These are phyloP conservation scores for Drosophila diplacantha DNA, from an alignment of 2,888 invertebrate species.

Conservation along the genomic window DNA sequence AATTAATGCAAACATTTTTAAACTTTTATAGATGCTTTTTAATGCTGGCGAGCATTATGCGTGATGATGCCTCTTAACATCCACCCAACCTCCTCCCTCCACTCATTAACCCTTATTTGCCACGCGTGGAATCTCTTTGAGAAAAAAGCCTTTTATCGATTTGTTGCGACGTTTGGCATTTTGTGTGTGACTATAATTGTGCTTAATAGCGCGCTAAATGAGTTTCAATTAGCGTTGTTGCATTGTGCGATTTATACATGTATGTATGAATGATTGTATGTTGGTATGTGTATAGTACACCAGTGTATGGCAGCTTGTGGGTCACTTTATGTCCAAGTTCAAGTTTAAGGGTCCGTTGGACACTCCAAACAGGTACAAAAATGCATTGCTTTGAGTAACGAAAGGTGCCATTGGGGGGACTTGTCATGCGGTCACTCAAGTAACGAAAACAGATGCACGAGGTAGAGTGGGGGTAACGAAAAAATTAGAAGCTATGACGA, in stretches of 20 bases:
- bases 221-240: constrained; percentile 62
- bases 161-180: constrained; percentile 51
- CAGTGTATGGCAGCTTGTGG: constrained; percentile 19
- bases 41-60: constrained; percentile 48
- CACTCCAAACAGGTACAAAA: constrained; percentile 36
- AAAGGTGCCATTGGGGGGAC: constrained; percentile 1
- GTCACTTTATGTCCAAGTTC: constrained; percentile 43
- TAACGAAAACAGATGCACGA: constrained; percentile 7
- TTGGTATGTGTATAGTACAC: constrained; percentile 11
- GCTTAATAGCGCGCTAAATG: constrained; percentile 70
- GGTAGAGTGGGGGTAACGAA: constrained; percentile 6
- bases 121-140: constrained; percentile 2
- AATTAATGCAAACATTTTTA: constrained; percentile 60
- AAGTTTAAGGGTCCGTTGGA: constrained; percentile 45
- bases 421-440: constrained; percentile 2
- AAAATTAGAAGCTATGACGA: constrained; percentile 44
- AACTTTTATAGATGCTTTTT: constrained; percentile 57
- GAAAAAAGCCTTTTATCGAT: constrained; percentile 47
- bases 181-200: constrained; percentile 57
- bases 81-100: background rate
- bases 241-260: constrained; percentile 13
- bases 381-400: background rate
- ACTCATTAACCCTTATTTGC: constrained; percentile 2
- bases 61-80: constrained; percentile 10
- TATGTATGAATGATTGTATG: constrained; percentile 2